These are phyloP conservation scores for Gracilinanus agilis DNA, from an alignment of 2,113 vertebrate species.

Conservation along the genomic window DNA sequence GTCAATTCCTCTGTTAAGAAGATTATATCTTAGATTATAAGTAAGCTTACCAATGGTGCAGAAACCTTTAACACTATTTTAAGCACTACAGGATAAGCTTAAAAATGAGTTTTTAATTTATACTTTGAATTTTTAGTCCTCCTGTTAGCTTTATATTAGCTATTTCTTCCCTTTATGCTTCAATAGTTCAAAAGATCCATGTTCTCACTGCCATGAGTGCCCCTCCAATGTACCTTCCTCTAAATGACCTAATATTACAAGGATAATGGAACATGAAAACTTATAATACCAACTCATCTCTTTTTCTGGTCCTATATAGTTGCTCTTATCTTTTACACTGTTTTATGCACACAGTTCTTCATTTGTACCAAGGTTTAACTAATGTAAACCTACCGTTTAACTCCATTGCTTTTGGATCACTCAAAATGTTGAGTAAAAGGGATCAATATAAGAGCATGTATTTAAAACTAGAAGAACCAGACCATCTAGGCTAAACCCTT, in stretches of 20 bases:
- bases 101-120: conserved; percentile 34
- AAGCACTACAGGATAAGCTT: background rate
- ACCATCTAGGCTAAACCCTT: background rate
- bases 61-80: conserved; percentile 8
- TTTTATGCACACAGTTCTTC: background rate
- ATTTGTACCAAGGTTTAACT: background rate
- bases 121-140: conserved; percentile 12
- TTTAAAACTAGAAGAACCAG: background rate
- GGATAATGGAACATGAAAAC: background rate
- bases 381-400: background rate
- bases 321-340: background rate
- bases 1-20: conserved; percentile 20
- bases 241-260: background rate
- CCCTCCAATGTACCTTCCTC: background rate
- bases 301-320: background rate
- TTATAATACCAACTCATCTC: background rate
- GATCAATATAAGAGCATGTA: background rate
- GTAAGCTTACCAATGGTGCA: background rate
- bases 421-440: background rate
- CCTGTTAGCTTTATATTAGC: conserved; percentile 33
- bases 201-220: background rate
- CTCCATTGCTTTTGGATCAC: background rate
- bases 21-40: conserved; percentile 33
- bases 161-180: background rate
- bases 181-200: background rate